Conservation (phyloP, 2,797 vertebrate genomes). For the Acanthurus leucopareius region DNA sequence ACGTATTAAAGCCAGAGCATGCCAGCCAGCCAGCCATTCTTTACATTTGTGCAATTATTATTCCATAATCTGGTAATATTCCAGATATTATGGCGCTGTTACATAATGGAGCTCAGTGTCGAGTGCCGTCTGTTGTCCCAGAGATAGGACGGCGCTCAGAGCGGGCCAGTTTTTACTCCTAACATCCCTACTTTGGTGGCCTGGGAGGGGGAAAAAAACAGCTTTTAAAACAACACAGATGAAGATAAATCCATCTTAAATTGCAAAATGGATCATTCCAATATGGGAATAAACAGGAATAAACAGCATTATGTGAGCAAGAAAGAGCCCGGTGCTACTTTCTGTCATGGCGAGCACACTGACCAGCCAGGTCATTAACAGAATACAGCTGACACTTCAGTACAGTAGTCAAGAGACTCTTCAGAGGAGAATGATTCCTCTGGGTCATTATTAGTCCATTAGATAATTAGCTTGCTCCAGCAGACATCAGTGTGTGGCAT, state of each 20-base stretch:
- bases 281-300: not conserved
- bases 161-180: conserved; percentile 6
- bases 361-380: conserved; percentile 62
- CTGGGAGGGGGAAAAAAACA: not conserved
- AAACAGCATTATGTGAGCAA: conserved; percentile 7
- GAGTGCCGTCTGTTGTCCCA: conserved; percentile 57
- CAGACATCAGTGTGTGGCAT: conserved; percentile 30
- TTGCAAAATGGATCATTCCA: not conserved
- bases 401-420: conserved; percentile 53
- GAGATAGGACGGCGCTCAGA: conserved; percentile 20
- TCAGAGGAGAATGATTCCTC: conserved; percentile 44
- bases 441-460: conserved; percentile 72
- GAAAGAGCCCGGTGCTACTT: conserved; percentile 45
- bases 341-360: conserved; percentile 52
- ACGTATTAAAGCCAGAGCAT: conserved; percentile 27
- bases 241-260: not conserved
- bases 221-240: not conserved
- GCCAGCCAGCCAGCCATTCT: conserved; percentile 18
- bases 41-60: conserved; percentile 63
- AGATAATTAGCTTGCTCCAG: conserved; percentile 67
- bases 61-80: conserved; percentile 74
- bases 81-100: conserved; percentile 63
- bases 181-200: not conserved
- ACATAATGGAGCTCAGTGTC: conserved; percentile 68
- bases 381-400: conserved; percentile 55